phyloP scores from a whole-genome alignment of 2,797 vertebrate species.

The Gambusia yucatana region DNA sequence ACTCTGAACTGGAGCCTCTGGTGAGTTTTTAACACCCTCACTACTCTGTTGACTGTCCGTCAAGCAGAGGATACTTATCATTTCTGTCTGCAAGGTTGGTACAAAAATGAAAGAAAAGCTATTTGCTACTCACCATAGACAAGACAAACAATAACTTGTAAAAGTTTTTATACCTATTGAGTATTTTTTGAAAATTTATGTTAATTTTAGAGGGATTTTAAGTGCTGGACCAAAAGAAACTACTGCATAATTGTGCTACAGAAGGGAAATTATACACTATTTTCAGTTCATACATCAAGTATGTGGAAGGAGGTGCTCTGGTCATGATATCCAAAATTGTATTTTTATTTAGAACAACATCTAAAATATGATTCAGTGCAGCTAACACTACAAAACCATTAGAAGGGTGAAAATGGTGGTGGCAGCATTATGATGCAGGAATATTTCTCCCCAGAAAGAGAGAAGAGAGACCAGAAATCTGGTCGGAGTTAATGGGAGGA shows the following conservation, averaged over 20 bases:
- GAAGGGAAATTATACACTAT: background rate
- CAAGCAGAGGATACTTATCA: background rate
- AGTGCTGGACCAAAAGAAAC: background rate
- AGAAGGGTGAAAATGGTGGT: background rate
- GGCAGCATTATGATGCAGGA: background rate
- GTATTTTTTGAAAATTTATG: background rate
- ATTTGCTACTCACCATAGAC: background rate
- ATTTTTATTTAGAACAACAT: background rate
- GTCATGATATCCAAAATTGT: background rate
- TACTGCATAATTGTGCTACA: background rate
- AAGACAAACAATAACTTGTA: background rate
- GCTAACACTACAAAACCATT: background rate
- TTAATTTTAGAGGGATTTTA: background rate
- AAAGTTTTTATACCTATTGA: background rate
- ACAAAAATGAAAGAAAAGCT: background rate
- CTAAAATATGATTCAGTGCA: background rate
- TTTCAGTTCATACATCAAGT: background rate
- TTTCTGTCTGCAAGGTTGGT: constrained; percentile 3
- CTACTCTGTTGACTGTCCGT: background rate
- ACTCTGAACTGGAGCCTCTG: constrained; percentile 94
- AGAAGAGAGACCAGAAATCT: background rate
- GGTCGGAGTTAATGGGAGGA: background rate
- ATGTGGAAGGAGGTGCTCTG: background rate
- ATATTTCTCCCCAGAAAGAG: background rate
- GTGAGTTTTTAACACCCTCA: constrained; percentile 78